These are phyloP conservation scores for Chlorodrepanis virens DNA, from an alignment of 2,113 vertebrate genomes.

Conservation along the genomic window DNA sequence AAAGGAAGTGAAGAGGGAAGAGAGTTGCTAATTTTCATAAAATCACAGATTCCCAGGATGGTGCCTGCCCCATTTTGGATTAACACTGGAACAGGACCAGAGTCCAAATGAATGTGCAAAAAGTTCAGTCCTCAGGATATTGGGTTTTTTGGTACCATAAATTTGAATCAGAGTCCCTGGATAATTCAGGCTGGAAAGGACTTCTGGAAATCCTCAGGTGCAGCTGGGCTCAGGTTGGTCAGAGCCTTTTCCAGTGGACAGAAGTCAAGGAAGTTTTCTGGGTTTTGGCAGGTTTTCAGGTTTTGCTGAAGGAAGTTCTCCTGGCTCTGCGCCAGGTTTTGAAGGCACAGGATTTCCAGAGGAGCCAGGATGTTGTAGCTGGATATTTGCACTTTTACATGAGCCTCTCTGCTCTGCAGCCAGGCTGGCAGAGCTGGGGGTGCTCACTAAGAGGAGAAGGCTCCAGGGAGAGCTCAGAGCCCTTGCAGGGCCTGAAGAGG, in stretches of 20 bases:
- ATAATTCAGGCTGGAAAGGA: not conserved
- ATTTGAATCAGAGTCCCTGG: not conserved
- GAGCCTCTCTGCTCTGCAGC: not conserved
- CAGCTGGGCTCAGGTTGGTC: not conserved
- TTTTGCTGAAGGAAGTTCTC: not conserved
- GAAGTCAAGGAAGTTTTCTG: not conserved
- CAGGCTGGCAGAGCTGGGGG: not conserved
- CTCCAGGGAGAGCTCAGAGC: not conserved
- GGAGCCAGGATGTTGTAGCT: not conserved
- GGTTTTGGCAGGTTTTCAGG: not conserved
- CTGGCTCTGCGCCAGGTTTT: not conserved
- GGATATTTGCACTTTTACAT: not conserved
- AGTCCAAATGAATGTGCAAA: not conserved
- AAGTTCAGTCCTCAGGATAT: not conserved
- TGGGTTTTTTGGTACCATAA: not conserved
- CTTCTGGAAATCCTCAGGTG: not conserved
- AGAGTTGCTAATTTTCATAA: not conserved
- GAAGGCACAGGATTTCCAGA: not conserved
- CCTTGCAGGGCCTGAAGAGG: accelerated
- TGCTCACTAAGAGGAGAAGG: not conserved
- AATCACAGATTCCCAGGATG: not conserved
- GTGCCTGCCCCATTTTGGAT: not conserved
- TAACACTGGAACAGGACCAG: not conserved
- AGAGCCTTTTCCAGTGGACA: not conserved
- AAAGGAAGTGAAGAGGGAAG: not conserved